These are phyloP conservation scores for Valencia hispanica DNA, from an alignment of 2,797 vertebrate genomes.

Conservation along the genomic window DNA sequence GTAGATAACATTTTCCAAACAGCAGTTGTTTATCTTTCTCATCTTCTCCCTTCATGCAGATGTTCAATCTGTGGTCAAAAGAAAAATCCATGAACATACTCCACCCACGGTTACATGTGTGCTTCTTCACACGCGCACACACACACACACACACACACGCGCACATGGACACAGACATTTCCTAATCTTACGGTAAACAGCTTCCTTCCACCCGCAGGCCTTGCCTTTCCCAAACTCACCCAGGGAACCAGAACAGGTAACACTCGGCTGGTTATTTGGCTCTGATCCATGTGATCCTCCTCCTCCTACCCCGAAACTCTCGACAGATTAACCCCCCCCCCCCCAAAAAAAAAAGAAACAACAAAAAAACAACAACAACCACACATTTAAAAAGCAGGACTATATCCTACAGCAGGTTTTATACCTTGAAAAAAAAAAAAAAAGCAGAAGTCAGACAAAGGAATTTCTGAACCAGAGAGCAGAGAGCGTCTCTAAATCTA, in stretches of 20 bases:
- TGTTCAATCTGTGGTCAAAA: conserved; percentile 50
- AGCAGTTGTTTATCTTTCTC: conserved; percentile 19
- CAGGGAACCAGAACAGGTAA: conserved; percentile 69
- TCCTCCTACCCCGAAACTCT: conserved; percentile 54
- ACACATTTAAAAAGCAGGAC: conserved; percentile 22
- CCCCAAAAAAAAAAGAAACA: conserved; percentile 29
- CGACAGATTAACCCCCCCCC: conserved; percentile 56
- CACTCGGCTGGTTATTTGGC: conserved; percentile 70
- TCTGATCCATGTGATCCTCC: conserved; percentile 60
- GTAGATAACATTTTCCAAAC: background rate
- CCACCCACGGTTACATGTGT: conserved; percentile 48
- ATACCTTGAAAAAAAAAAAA: conserved; percentile 2
- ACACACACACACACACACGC: conserved; percentile 32
- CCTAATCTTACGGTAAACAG: conserved; percentile 70
- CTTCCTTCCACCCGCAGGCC: conserved; percentile 60
- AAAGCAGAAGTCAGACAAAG: conserved; percentile 57
- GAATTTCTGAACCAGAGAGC: conserved; percentile 33
- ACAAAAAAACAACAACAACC: conserved; percentile 51
- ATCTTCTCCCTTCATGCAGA: conserved; percentile 42
- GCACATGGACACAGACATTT: conserved; percentile 19
- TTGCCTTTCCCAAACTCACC: conserved; percentile 67
- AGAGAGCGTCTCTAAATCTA: conserved; percentile 57
- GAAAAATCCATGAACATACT: conserved; percentile 26
- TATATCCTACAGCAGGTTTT: conserved; percentile 22
- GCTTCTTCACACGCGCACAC: conserved; percentile 31